Base-by-base conservation (phyloP, 2,888 invertebrate genomes). In the Hoplodrina ambigua region DNA sequence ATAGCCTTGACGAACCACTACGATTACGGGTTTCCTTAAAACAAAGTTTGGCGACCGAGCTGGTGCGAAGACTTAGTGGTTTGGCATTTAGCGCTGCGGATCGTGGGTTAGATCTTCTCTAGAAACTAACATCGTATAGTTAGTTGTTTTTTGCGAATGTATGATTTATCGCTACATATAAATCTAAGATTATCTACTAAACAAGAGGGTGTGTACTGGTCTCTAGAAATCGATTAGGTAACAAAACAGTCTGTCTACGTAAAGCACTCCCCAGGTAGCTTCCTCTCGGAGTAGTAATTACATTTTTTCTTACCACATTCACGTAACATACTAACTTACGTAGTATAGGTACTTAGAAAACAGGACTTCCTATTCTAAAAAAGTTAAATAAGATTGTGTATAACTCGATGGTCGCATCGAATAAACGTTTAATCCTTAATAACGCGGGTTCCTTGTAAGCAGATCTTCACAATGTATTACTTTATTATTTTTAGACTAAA, bases 331-430 rank as follows among this genome's bases (percentile, higher is more conserved):
- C 19, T 53, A 77, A 72, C 77, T 59, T 30, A 37, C 7, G 37
- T 71, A 25, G 25, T 25, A 2, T 25, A 37, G 37, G 37, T 37
- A 50, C 54, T 78, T 49, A 59, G 2, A 78, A 61, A 72, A 72
- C n/a, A 37, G 53, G 37, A 19, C 19, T n/a, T 44, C 19, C 19
- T 6, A 37, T 59, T 60, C 8, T 30, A 65, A 65, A 78, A 77
- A 81, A 77, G 54, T 60, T 80, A 30, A 69, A 64, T 58, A 56
- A 50, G 61, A 49, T 25, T 49, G 25, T 76, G 58, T 77, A 56
- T 71, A 62, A n/a, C n/a, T n/a, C n/a, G n/a, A n/a, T n/a, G n/a
- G n/a, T n/a, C n/a, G n/a, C n/a, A n/a, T n/a, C n/a, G n/a, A n/a
- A n/a, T n/a, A n/a, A n/a, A n/a, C n/a, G n/a, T n/a, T n/a, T n/a